phyloP scores from a whole-genome alignment of 2,113 vertebrate genomes.

The Alectura lathami region DNA sequence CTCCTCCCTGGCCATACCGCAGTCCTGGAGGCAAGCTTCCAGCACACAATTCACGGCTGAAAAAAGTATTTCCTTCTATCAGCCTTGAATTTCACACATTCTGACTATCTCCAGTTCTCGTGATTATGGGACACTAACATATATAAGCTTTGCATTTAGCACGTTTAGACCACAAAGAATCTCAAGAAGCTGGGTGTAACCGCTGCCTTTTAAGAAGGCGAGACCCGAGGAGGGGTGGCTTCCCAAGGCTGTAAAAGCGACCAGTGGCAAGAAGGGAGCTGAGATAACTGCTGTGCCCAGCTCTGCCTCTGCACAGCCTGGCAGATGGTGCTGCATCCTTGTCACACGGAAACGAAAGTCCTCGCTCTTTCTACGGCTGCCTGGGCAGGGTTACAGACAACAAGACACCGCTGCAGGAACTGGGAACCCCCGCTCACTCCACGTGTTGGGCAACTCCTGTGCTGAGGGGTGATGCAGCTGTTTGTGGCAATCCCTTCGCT shows the following conservation, averaged over 20 bases:
- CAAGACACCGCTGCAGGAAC: too few relatives aligned
- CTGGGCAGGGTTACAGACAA: background rate
- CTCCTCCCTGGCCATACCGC: background rate
- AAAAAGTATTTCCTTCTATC: background rate
- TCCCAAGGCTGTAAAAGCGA: background rate
- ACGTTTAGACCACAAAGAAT: background rate
- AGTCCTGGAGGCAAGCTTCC: background rate
- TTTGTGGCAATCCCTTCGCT: background rate
- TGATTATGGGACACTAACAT: background rate
- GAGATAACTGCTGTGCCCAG: background rate
- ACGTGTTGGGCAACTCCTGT: accelerated
- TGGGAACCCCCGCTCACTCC: background rate
- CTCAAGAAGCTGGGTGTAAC: background rate
- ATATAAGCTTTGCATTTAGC: background rate
- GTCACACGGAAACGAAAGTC: background rate
- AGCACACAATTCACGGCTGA: too few relatives aligned
- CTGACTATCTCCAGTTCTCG: background rate
- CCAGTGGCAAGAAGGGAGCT: background rate
- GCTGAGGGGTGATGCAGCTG: background rate
- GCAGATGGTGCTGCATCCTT: background rate
- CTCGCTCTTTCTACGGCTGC: background rate
- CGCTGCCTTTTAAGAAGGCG: background rate
- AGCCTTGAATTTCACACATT: background rate
- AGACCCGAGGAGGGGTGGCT: background rate
- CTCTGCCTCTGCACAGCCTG: background rate